Base-by-base conservation (phyloP, 2,113 vertebrate species). In the Aspiorhynchus laticeps region DNA sequence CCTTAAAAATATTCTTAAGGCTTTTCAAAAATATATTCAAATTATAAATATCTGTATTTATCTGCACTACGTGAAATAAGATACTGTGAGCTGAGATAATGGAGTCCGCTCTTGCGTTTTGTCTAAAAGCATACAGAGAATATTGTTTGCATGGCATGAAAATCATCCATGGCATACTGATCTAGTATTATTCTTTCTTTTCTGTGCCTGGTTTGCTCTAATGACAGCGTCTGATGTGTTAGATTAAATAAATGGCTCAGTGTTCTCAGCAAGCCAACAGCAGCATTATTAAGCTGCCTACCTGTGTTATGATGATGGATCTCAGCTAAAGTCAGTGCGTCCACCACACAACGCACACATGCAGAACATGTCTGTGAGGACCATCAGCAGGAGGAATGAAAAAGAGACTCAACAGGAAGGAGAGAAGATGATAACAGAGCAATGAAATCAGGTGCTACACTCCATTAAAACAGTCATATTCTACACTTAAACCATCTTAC, bases 271-370 rank as follows among this genome's bases (percentile, higher is more conserved):
- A 89, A 91, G 92, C 90, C 90, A 88, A 89, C 79, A 87, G 88
- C 89, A 80, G 81, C 59, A 87, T 93, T 94, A 94, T 93, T 93
- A 94, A 94, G 93, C 90, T 93, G 93, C 92, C 93, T 94, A 90
- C 92, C 92, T 92, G 92, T 90, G 86, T 93, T 93, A 93, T 81
- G 71, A 93, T 93, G 94, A 94, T 92, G 92, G 91, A 93, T 93
- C 89, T 92, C 87, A 86, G 71, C 26, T 84, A 74, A 93, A 93
- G 92, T 86, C 79, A 85, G 87, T 90, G 83, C 87, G 83, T 88
- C 74, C 12, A 71, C 82, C 73, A 43, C 6, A 6, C 71, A 2
- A 41, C 91, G 89, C 87, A 92, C 91, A 90, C 91, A 92, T 90
- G 89, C 91, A 92, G 89, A 93, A 92, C 90, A 93, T 91, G 89